A percentile compares a stretch with the other conserved stretches of the same genome.
These are phyloP conservation scores for Geococcyx californianus DNA, from an alignment of 2,113 vertebrate genomes.

Conservation along the genomic window DNA sequence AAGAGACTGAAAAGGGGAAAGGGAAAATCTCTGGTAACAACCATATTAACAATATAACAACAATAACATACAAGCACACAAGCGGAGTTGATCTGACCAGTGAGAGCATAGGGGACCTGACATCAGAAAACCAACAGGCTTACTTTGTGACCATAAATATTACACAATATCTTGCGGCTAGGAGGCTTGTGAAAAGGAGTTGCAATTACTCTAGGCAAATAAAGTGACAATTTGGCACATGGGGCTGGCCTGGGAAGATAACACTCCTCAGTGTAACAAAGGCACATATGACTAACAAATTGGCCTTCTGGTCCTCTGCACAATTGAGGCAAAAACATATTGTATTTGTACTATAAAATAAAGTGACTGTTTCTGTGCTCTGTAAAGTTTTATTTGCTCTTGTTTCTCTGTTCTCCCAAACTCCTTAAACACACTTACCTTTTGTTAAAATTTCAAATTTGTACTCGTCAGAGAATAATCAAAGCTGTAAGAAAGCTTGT, in stretches of 20 bases:
- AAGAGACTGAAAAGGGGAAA: not conserved
- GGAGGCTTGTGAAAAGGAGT: not conserved
- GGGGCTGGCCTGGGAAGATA: not conserved
- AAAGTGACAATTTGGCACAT: accelerated
- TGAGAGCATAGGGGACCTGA: not conserved
- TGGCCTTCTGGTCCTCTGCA: not conserved
- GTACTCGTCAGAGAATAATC: not conserved
- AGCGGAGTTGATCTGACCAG: not conserved
- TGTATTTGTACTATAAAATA: not conserved
- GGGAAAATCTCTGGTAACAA: not conserved
- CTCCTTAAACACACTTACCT: not conserved
- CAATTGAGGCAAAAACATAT: not conserved
- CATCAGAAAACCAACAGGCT: not conserved
- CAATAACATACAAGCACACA: not conserved
- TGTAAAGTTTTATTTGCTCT: not conserved
- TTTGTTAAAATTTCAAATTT: not conserved
- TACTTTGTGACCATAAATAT: not conserved
- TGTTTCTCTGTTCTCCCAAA: not conserved
- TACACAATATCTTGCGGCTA: not conserved
- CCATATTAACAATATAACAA: not conserved
- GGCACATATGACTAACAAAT: not conserved
- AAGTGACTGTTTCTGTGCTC: not conserved
- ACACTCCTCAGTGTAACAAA: not conserved
- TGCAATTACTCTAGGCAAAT: not conserved
- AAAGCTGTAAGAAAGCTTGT: not conserved